A percentile compares a stretch with the other conserved stretches of the same genome.
Conservation (phyloP, 2,888 invertebrate species). For the Drosophila melanosoma region DNA sequence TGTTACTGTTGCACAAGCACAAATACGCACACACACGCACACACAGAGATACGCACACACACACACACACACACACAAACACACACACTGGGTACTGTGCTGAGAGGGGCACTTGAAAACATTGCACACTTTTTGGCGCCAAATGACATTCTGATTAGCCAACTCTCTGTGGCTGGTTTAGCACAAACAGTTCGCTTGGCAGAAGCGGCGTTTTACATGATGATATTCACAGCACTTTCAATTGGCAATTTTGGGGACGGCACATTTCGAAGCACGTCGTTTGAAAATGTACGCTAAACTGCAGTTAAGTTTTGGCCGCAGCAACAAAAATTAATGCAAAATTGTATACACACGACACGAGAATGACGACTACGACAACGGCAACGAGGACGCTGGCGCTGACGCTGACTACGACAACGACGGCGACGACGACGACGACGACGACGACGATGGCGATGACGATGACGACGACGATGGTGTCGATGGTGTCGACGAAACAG, state of each 20-base stretch:
- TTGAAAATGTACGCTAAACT: constrained; percentile 72
- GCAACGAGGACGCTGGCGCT: constrained; percentile 29
- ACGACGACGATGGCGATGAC: constrained; percentile 15
- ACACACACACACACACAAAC: neutral
- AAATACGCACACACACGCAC: constrained; percentile 16
- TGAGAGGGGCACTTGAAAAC: constrained; percentile 30
- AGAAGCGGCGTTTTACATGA: constrained; percentile 52
- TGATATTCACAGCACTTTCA: constrained; percentile 54
- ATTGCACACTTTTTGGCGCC: constrained; percentile 67
- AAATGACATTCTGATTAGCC: constrained; percentile 54
- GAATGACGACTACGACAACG: constrained; percentile 43
- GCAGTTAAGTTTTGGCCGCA: constrained; percentile 71
- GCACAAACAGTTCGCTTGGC: constrained; percentile 35
- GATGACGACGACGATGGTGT: constrained; percentile 12
- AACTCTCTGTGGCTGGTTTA: constrained; percentile 15
- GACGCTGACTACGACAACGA: constrained; percentile 7
- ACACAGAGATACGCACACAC: constrained; percentile 10
- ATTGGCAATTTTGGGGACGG: constrained; percentile 53
- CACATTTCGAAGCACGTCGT: constrained; percentile 63
- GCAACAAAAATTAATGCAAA: constrained; percentile 78
- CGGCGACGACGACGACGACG: constrained; percentile 5
- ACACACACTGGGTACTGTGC: neutral
- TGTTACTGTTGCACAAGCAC: constrained; percentile 58
- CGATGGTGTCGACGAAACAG: constrained; percentile 25
- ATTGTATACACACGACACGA: constrained; percentile 77